These are phyloP conservation scores for Xylota sylvarum DNA, from an alignment of 2,888 invertebrate species.

Conservation along the genomic window DNA sequence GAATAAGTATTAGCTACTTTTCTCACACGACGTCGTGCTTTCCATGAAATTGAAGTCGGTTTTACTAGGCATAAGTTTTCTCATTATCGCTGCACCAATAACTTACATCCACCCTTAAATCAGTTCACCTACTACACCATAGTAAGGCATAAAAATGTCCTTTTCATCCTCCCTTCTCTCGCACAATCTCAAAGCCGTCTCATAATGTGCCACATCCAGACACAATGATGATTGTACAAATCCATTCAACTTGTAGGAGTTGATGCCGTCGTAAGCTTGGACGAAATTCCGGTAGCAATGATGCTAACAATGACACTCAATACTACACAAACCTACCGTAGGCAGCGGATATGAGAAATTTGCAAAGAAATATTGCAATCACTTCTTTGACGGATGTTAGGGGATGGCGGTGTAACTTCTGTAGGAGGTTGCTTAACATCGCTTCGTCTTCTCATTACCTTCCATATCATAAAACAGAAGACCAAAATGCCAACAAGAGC, in stretches of 20 bases:
- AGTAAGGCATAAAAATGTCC: not conserved
- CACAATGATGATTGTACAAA: constrained; percentile 17
- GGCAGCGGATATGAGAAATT: constrained; percentile 69
- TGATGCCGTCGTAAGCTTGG: constrained; percentile 23
- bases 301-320: constrained; percentile 33
- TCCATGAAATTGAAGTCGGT: not conserved
- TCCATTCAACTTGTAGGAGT: constrained; percentile 49
- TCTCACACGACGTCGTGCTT: not conserved
- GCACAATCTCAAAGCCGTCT: not conserved
- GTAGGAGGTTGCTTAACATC: constrained; percentile 36
- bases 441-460: constrained; percentile 26
- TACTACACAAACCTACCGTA: not conserved
- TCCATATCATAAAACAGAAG: constrained; percentile 47
- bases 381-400: constrained; percentile 57
- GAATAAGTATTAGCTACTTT: not conserved
- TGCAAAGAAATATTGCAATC: constrained; percentile 73
- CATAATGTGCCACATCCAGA: constrained; percentile 8
- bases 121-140: not conserved
- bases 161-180: not conserved
- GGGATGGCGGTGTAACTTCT: constrained; percentile 3
- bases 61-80: not conserved
- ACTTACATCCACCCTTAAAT: not conserved
- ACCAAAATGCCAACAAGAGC: constrained; percentile 18
- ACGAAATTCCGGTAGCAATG: constrained; percentile 62
- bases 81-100: not conserved